A percentile compares a stretch with the other conserved stretches of the same genome.
These are phyloP conservation scores for Hylyphantes graminicola DNA, from an alignment of 1,140 invertebrate species.

Conservation along the genomic window DNA sequence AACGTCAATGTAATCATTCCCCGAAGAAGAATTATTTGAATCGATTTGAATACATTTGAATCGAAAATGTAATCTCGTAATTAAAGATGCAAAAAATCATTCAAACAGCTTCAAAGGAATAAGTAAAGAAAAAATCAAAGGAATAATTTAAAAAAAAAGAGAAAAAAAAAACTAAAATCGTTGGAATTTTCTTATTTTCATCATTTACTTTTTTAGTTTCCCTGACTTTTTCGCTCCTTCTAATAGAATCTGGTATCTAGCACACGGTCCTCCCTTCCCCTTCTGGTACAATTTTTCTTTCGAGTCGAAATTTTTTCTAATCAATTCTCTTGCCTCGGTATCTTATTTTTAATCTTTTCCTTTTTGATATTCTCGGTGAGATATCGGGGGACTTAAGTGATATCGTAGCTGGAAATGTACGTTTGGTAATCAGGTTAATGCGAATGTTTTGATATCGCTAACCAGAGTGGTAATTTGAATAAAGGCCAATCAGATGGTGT, in stretches of 20 bases:
- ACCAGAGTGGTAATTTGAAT: conserved; percentile 32
- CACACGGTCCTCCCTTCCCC: conserved; percentile 12
- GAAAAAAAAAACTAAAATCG: conserved; percentile 13
- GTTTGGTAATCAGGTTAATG: conserved; percentile 47
- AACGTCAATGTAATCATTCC: too few relatives aligned
- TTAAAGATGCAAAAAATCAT: too few relatives aligned
- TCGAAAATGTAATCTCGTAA: too few relatives aligned
- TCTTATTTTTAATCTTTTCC: conserved; percentile 34
- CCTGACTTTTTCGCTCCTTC: conserved; percentile 25
- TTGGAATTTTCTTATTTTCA: conserved; percentile 15
- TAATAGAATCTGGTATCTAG: conserved; percentile 48
- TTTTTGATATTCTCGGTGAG: conserved; percentile 8
- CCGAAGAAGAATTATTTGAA: too few relatives aligned
- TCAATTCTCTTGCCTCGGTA: conserved; percentile 22
- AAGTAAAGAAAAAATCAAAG: too few relatives aligned
- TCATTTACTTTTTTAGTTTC: not conserved
- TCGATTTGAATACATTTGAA: too few relatives aligned
- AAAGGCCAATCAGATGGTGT: conserved; percentile 9
- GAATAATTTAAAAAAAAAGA: not conserved
- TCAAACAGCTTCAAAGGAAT: too few relatives aligned
- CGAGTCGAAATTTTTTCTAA: conserved; percentile 36
- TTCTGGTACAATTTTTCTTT: conserved; percentile 46
- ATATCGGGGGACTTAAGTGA: conserved; percentile 25
- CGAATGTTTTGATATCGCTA: conserved; percentile 41
- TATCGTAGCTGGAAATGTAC: conserved; percentile 27